Evolutionary conservation across 1,140 invertebrate genomes (phyloP).

Genomic region (Drosophila repletoides): DNA sequence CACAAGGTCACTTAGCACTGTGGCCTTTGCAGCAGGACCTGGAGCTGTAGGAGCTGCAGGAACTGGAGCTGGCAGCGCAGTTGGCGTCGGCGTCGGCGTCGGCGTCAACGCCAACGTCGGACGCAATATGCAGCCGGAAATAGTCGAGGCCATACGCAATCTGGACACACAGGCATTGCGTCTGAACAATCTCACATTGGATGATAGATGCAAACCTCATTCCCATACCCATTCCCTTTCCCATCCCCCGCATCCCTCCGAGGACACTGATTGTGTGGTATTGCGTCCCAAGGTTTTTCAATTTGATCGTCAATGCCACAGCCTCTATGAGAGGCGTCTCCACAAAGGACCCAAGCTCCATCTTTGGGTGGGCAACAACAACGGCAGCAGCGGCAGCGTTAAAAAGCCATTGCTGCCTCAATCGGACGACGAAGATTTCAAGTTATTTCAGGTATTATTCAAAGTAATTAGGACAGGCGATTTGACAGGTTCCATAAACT

Average conservation of each 20-base stretch:
- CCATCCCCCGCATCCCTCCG: not conserved
- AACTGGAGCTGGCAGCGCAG: not conserved
- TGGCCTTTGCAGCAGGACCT: slow-evolving; percentile 27
- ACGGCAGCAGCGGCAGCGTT: too few relatives aligned
- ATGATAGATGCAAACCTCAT: slow-evolving; percentile 22
- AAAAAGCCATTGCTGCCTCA: slow-evolving; percentile 19
- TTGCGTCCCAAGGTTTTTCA: slow-evolving; percentile 50
- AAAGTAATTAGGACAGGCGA: slow-evolving; percentile 8
- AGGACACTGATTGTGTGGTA: slow-evolving; percentile 41
- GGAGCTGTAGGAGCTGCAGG: not conserved
- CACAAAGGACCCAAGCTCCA: slow-evolving; percentile 70
- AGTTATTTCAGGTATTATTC: slow-evolving; percentile 58
- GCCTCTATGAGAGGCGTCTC: slow-evolving; percentile 68
- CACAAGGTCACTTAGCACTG: slow-evolving; percentile 44
- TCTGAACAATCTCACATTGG: slow-evolving; percentile 60
- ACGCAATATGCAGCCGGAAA: slow-evolving; percentile 66
- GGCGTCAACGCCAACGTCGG: slow-evolving; percentile 21
- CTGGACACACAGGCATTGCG: slow-evolving; percentile 66
- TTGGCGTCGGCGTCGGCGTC: not conserved
- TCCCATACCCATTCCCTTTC: too few relatives aligned
- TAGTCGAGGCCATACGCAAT: slow-evolving; percentile 72
- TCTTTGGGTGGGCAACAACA: slow-evolving; percentile 50
- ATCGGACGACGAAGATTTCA: slow-evolving; percentile 50
- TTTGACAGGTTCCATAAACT: not conserved
- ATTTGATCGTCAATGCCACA: slow-evolving; percentile 52